A percentile compares a stretch with the other conserved stretches of the same genome.
These are phyloP conservation scores for Carcinoscorpius rotundicauda DNA, from an alignment of 1,140 invertebrate genomes.

Conservation along the genomic window DNA sequence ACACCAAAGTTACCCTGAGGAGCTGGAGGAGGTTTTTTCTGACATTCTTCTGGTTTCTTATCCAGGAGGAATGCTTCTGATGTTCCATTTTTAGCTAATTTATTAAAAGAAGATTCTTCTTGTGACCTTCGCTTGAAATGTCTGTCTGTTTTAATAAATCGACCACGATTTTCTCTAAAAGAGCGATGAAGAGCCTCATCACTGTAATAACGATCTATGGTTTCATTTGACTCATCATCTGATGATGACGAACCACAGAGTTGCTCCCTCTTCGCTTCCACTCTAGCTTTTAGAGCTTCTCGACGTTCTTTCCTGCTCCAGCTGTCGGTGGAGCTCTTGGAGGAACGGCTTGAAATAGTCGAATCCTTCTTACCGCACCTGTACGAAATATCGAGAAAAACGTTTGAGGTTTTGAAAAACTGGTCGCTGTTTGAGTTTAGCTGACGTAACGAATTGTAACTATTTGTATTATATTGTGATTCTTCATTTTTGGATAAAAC, in stretches of 20 bases:
- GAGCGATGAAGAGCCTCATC: neutral
- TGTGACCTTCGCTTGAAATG: neutral
- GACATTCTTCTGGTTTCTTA: too few species aligned
- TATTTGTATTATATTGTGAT: too few species aligned
- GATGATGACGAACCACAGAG: slow-evolving; percentile 9
- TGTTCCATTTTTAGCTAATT: too few species aligned
- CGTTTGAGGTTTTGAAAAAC: too few species aligned
- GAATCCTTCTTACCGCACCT: slow-evolving; percentile 16
- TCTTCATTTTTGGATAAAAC: too few species aligned
- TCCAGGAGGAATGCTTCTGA: too few species aligned
- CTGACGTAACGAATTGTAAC: too few species aligned
- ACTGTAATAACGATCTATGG: neutral
- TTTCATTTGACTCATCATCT: neutral
- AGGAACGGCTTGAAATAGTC: slow-evolving; percentile 4
- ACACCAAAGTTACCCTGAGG: too few species aligned
- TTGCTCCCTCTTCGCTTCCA: slow-evolving; percentile 15
- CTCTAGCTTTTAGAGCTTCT: slow-evolving; percentile 15
- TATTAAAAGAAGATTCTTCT: neutral
- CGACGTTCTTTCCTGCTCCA: slow-evolving; percentile 14
- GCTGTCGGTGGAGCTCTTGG: slow-evolving; percentile 16
- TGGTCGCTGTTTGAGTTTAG: too few species aligned
- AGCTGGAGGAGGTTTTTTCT: too few species aligned
- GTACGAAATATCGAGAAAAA: neutral
- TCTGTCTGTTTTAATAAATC: neutral
- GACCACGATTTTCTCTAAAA: neutral